Evolutionary conservation across 1,140 invertebrate species (phyloP), one percentile per base, ranked within the genome.

Genomic region (Nixonia krombeini): DNA sequence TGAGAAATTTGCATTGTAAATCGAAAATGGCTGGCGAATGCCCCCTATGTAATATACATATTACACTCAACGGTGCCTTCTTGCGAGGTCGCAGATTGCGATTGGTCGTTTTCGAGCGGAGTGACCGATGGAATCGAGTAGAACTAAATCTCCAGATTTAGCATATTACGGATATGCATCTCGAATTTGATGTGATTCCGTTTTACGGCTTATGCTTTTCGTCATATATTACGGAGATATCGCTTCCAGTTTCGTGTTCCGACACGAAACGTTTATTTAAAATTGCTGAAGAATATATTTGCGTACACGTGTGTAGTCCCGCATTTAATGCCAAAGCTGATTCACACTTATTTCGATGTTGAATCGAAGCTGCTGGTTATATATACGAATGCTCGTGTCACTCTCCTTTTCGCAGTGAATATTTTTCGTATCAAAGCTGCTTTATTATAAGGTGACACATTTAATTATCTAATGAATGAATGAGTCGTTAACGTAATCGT

Each of bases 1-100:
- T 41, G 25, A 13, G 9, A 33, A 28, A 74, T 74, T 61, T 72
- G 63, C 73, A 72, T 70, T 72, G 70, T 57, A 70, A 65, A 74
- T 69, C 18, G 47, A 46, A 38, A 29, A 44, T 69, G 57, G 56
- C 40, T 69, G 45, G 29, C 42, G 56, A 65, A 68, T 66, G 49
- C 50, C 37, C 49, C 46, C 42, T 51, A 61, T 61, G 61, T 70
- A 56, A 56, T 59, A 56, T 64, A 61, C 51, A 56, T 52, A 64
- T 63, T 64, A 70, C 31, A 55, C 17, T 23, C 23, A 15, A 15
- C 10, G 26, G 35, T 40, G 59, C 38, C 59, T 63, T 57, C 58
- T 63, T 69, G 49, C 23, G 15, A 61, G 47, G 46, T 61, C 57
- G 62, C 53, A 37, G 46, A 45, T 66, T 41, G 50, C 47, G 49